Base-by-base conservation (phyloP, 2,888 invertebrate genomes). In the Drosophila ezoana region DNA sequence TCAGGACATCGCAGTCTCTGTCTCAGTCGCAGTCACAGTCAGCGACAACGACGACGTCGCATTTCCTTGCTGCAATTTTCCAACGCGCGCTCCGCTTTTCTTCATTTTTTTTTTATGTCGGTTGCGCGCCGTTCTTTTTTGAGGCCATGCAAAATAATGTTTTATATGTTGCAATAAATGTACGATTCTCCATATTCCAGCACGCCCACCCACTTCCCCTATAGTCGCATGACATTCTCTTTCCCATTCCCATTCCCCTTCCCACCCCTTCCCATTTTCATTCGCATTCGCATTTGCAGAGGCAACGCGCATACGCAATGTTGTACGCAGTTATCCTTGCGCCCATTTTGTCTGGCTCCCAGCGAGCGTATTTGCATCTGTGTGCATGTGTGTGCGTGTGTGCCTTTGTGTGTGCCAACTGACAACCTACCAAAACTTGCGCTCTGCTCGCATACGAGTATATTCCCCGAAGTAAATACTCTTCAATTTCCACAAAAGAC, bases 131-230 rank as follows among this genome's bases (percentile, higher is more conserved):
- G 76, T 59, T 67, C 64, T 60, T 64, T 83, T 87, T 82, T 87
- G 87, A 82, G 81, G 87, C 85, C 83, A 87, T 79, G 83, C 83
- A 81, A 85, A 87, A 81, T 85, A 85, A 85, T 85, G 86, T 87
- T 85, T 85, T 85, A 75, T 75, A 87, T 85, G 87, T 85, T 82
- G 87, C 85, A 85, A 85, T 87, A 85, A 85, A 87, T 85, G 87
- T 85, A 81, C 79, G 84, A 79, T 52, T 58, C 63, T 52, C 60
- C 38, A 28, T 47, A 44, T 45, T 37, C 58, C 80, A 35, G 2
- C 53, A 48, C 32, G 16, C 38, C 43, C 49, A 23, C 33, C 65
- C 44, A 62, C 45, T 58, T 41, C 53, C 61, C 56, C 62, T 38
- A 44, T 61, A 35, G 43, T 28, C 67, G 51, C 67, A 76, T 53